Base-by-base conservation (phyloP, 1,140 invertebrate species). In the Lordiphosa stackelbergi region DNA sequence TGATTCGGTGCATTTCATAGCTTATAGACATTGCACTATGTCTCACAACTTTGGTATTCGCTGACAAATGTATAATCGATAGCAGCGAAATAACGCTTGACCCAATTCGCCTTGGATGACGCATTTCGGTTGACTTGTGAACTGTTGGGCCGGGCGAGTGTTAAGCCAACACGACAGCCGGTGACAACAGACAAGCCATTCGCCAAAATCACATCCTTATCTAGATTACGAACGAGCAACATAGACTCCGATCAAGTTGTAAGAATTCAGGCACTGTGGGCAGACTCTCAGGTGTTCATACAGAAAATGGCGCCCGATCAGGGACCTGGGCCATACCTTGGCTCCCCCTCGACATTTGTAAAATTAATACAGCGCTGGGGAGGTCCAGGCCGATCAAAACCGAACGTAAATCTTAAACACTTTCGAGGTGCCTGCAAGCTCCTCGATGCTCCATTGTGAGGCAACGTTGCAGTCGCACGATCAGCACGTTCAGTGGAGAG, bases 391-490 rank as follows among this genome's bases (percentile, higher is more conserved):
- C 75, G 83, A 85, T 85, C 81, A 85, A 85, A 83, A 83, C 66
- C 56, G 75, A 85, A 83, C 83, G 83, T 85, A 85, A 85, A 85
- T 85, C 81, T 85, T 73, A 65, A 72, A 68, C 73, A 77, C 64
- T 79, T 62, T 66, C 41, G 52, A 55, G 40, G 36, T 35, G 36
- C 22, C 35, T 36, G 35, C 38, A 43, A 37, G 28, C 63, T 56
- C 37, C 13, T 22, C 31, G 43, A 52, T 38, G 13, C 48, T 49
- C 48, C 64, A 69, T 69, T 66, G 61, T 58, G 42, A 49, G 60
- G 43, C 43, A 46, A 46, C 53, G 53, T 46, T 47, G 56, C 60
- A 64, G 68, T 71, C 81, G 75, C 81, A 85, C 81, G 81, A 85
- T 85, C 81, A 85, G 81, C 83, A 85, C 81, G 81, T 85, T 85